Percentiles rank a stretch among this genome's conserved stretches.
Conservation (phyloP, 2,797 vertebrate genomes). For the Lycodopsis pacificus region DNA sequence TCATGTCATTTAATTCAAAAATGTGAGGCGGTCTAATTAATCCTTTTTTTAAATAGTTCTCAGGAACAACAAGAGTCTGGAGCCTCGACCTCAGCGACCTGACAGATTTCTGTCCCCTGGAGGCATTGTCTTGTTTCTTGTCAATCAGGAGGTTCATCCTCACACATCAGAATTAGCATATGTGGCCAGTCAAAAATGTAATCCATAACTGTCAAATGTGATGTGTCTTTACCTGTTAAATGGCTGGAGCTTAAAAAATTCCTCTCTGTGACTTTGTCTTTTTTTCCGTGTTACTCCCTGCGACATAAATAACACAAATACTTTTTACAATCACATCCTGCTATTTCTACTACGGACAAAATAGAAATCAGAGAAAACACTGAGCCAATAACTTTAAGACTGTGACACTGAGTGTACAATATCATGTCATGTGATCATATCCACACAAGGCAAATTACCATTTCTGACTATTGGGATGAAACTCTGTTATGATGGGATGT, state of each 20-base stretch:
- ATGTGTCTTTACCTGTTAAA: not conserved
- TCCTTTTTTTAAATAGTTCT: not conserved
- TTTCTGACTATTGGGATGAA: not conserved
- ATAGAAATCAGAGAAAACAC: not conserved
- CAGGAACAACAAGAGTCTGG: slow-evolving; percentile 23
- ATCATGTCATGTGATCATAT: not conserved
- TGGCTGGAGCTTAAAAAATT: not conserved
- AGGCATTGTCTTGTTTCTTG: slow-evolving; percentile 19
- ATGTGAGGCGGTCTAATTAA: slow-evolving; percentile 3
- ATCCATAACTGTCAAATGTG: not conserved
- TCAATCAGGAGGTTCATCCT: slow-evolving; percentile 9
- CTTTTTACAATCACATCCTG: slow-evolving; percentile 11
- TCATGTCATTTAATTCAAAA: slow-evolving; percentile 8
- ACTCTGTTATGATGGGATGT: not conserved
- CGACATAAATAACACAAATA: not conserved
- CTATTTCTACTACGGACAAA: not conserved
- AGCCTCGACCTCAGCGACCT: slow-evolving; percentile 61
- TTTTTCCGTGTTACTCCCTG: not conserved
- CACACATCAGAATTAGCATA: not conserved
- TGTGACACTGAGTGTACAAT: not conserved
- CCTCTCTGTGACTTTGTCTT: not conserved
- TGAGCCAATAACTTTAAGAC: not conserved
- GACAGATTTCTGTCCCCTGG: slow-evolving; percentile 29
- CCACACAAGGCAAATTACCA: not conserved
- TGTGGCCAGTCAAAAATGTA: not conserved